A percentile compares a stretch with the other conserved stretches of the same genome.
Conservation (phyloP, 1,140 invertebrate species). For the Andricus grossulariae region DNA sequence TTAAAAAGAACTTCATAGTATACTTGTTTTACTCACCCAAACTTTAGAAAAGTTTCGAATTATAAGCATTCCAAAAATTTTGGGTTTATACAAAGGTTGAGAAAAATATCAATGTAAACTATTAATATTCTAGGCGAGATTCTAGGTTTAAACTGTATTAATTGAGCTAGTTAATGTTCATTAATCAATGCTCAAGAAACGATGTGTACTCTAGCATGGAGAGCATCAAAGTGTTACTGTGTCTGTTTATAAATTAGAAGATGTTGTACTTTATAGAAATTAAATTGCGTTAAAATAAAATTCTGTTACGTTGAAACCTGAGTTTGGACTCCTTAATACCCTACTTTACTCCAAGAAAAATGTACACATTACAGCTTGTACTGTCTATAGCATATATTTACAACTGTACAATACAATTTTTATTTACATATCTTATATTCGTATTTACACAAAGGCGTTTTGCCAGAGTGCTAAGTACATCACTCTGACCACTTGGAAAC, state of each 20-base stretch:
- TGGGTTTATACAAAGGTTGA: constrained; percentile 19
- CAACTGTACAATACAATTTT: background rate
- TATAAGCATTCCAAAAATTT: constrained; percentile 1
- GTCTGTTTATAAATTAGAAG: background rate
- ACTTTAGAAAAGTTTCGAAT: background rate
- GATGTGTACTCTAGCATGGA: background rate
- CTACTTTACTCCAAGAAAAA: background rate
- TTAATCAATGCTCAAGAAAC: background rate
- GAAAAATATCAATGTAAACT: background rate
- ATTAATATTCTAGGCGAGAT: background rate
- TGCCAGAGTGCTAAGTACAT: background rate
- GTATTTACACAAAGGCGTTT: background rate
- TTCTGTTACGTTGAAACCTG: background rate
- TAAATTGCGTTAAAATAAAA: background rate
- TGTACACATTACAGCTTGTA: background rate
- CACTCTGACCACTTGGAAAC: constrained; percentile 85
- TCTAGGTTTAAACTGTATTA: constrained; percentile 1
- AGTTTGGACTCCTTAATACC: background rate
- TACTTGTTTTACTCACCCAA: background rate
- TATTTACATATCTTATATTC: background rate
- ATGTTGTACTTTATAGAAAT: constrained; percentile 10
- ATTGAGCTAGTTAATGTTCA: background rate
- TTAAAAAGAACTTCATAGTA: background rate
- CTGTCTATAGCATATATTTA: background rate
- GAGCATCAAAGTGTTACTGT: background rate